phyloP scores from a whole-genome alignment of 1,140 invertebrate species.

The Bathynomus jamesi region DNA sequence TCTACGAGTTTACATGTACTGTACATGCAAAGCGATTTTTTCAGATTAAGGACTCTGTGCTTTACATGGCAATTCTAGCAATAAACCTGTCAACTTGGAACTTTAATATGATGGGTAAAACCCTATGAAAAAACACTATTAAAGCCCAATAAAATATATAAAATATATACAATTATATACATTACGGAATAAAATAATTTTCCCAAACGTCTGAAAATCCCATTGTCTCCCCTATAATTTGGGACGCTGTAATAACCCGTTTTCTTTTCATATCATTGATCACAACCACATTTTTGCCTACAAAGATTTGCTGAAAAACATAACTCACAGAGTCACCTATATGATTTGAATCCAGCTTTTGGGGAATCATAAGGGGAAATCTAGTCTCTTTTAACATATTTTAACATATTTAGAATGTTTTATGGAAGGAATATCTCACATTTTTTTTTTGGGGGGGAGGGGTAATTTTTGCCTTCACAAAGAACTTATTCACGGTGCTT shows the following conservation, averaged over 20 bases:
- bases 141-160: background rate
- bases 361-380: background rate
- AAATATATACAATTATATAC: constrained; percentile 1
- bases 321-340: background rate
- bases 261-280: background rate
- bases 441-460: no score
- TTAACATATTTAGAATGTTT: background rate
- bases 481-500: background rate
- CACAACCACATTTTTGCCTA: background rate
- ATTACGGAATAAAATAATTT: background rate
- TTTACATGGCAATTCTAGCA: background rate
- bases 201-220: background rate
- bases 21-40: background rate
- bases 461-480: no score
- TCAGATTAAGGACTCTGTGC: background rate
- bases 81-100: background rate
- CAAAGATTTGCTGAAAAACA: no score
- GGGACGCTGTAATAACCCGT: background rate
- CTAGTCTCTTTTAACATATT: background rate
- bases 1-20: background rate
- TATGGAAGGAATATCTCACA: no score
- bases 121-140: background rate
- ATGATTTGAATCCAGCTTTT: background rate
- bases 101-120: background rate
- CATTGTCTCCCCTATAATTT: background rate